Evolutionary conservation across 1,140 invertebrate species (phyloP), one percentile per base, ranked within the genome.

Genomic region (Vollenhovia emeryi): DNA sequence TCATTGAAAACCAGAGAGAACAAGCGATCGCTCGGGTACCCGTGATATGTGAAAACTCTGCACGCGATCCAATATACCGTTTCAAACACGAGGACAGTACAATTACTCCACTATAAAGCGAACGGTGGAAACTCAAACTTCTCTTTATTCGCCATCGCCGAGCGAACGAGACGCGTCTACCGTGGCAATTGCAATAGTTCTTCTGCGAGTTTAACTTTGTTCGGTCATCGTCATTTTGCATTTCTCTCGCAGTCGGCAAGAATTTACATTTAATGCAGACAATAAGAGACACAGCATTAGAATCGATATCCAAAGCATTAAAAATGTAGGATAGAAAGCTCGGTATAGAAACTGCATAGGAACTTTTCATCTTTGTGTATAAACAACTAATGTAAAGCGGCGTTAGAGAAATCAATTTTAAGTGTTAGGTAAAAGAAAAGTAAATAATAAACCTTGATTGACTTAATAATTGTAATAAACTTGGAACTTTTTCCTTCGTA

Each of bases 71-170:
- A 80, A 80, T 80, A 80, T 69, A 80, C 21, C 50, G 78, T 43
- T 69, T 69, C 78, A 68, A 79, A 80, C 78, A 36, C 33, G 36
- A 57, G 24, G 64, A 71, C 50, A 82, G 33, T 82, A 82, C 78
- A 73, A 73, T 82, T 82, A 82, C 66, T 82, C 36, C 36, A 24
- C 66, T 66, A 71, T 82, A 82, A 82, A 82, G 52, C 78, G 50
- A 57, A 69, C 27, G 36, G 40, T 33, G n/a, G 50, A 33, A 45
- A 36, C 40, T 73, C 50, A 82, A 71, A 82, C 78, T 82, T 82
- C 66, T 57, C 78, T 73, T 82, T 73, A 82, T n/a, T 43, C 66
- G 50, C 62, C 62, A 55, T 43, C 45, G 78, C 24, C 50, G 40
- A 57, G 27, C 24, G 50, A 80, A 84, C 64, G 48, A 66, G 50